Percentiles rank a stretch among this genome's conserved stretches.
Conservation (phyloP, 1,140 invertebrate genomes). For the Rhynchophorus ferrugineus region DNA sequence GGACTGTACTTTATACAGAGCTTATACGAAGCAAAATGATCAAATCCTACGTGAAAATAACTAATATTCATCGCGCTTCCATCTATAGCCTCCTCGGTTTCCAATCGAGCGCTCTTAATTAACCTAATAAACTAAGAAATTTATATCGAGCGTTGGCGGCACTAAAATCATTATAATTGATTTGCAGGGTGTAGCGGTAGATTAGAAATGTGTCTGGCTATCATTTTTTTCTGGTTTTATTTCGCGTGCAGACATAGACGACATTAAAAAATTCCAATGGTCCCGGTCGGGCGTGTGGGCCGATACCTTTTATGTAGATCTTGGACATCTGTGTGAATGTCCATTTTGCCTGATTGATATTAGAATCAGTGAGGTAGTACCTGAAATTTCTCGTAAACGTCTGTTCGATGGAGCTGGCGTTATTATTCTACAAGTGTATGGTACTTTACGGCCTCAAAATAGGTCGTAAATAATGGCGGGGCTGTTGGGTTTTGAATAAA, state of each 20-base stretch:
- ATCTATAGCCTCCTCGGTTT: no score
- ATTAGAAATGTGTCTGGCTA: slow-evolving; percentile 1
- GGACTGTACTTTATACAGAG: no score
- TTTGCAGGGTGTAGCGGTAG: background rate
- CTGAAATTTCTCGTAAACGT: no score
- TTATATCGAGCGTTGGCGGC: background rate
- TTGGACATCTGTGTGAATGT: background rate
- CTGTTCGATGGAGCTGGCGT: no score
- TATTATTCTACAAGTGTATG: no score
- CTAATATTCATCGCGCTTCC: no score
- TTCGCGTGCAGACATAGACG: background rate
- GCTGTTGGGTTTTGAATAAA: no score
- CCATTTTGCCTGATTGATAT: background rate
- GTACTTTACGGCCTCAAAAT: no score
- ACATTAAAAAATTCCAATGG: background rate
- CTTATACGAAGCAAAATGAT: no score
- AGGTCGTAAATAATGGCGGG: no score
- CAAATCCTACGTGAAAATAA: no score
- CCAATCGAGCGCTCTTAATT: background rate
- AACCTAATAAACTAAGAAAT: background rate
- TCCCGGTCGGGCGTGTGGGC: slow-evolving; percentile 6
- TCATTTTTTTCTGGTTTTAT: background rate
- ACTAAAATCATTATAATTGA: background rate
- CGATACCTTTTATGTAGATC: slow-evolving; percentile 21
- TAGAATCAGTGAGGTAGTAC: background rate